A percentile compares a stretch with the other conserved stretches of the same genome.
Evolutionary conservation across 2,888 invertebrate species (phyloP).

Genomic region (Leuctra nigra): DNA sequence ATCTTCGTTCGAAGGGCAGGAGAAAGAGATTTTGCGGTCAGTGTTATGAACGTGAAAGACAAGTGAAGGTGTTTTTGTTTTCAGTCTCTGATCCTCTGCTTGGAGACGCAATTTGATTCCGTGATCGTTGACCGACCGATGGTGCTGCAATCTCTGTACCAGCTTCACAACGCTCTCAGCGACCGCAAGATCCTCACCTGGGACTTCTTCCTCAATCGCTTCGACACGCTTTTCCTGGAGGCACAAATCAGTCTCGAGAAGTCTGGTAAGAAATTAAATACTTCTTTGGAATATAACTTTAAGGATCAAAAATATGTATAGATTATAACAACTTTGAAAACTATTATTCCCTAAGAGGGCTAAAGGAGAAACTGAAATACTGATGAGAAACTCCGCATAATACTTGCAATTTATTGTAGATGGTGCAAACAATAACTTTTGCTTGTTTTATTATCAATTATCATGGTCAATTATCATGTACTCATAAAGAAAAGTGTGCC

Average conservation of each 20-base stretch:
- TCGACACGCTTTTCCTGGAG: conserved; percentile 92
- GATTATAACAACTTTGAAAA: too few relatives aligned
- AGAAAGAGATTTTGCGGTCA: too few relatives aligned
- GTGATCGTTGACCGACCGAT: conserved; percentile 95
- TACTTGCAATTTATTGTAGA: too few relatives aligned
- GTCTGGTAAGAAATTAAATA: conserved; percentile 45
- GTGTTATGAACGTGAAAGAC: too few relatives aligned
- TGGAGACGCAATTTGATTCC: conserved; percentile 97
- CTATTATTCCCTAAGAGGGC: too few relatives aligned
- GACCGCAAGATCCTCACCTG: conserved; percentile 87
- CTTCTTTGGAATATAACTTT: not conserved
- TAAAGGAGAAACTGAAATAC: too few relatives aligned
- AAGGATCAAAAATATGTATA: not conserved
- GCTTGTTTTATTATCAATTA: too few relatives aligned
- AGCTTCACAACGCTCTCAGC: conserved; percentile 87
- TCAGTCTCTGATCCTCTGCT: conserved; percentile 80
- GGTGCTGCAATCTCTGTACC: conserved; percentile 91
- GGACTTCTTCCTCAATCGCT: conserved; percentile 96
- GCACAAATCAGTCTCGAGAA: conserved; percentile 88
- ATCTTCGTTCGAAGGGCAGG: too few relatives aligned
- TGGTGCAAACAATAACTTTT: too few relatives aligned
- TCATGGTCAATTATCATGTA: too few relatives aligned
- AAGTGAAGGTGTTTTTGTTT: conserved; percentile 25
- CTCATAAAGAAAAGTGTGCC: too few relatives aligned
- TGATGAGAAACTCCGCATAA: too few relatives aligned